These are phyloP conservation scores for Batillaria attramentaria DNA, from an alignment of 1,140 invertebrate species.

Conservation along the genomic window DNA sequence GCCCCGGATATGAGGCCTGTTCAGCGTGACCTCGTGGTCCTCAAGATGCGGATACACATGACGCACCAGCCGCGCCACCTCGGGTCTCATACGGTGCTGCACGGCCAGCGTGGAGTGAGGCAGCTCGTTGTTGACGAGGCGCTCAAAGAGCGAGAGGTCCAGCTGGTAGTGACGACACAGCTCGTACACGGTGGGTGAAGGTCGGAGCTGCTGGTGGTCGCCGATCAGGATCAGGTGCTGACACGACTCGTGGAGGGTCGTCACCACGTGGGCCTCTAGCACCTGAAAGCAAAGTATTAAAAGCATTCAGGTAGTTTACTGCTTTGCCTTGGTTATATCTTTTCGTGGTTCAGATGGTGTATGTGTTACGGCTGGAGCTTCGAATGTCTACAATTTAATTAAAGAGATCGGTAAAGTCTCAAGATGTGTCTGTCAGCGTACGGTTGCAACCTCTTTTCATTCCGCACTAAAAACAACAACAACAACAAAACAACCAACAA, in stretches of 20 bases:
- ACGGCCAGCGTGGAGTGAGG: conserved; percentile 60
- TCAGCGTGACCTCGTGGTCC: conserved; percentile 50
- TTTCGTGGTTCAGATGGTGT: too few species aligned
- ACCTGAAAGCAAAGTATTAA: conserved; percentile 29
- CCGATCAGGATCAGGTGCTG: conserved; percentile 88
- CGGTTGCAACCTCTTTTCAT: not conserved
- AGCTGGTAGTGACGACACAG: conserved; percentile 64
- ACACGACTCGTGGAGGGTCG: conserved; percentile 77
- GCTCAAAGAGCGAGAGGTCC: conserved; percentile 70
- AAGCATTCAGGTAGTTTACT: not conserved
- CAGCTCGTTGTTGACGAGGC: conserved; percentile 53
- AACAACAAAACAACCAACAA: not conserved
- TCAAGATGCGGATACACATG: conserved; percentile 68
- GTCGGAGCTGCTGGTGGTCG: conserved; percentile 76
- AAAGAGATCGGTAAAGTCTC: not conserved
- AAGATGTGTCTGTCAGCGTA: not conserved
- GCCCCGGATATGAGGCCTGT: not conserved
- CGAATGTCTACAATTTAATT: not conserved
- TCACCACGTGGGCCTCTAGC: conserved; percentile 62
- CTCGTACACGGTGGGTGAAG: conserved; percentile 66
- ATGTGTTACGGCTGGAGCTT: not conserved
- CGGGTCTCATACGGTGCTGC: conserved; percentile 62
- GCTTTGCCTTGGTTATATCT: too few species aligned
- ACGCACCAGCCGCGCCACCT: conserved; percentile 70
- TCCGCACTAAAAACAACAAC: not conserved